A percentile compares a stretch with the other conserved stretches of the same genome.
These are phyloP conservation scores for Mystacornis crossleyi DNA, from an alignment of 2,113 vertebrate species.

Conservation along the genomic window DNA sequence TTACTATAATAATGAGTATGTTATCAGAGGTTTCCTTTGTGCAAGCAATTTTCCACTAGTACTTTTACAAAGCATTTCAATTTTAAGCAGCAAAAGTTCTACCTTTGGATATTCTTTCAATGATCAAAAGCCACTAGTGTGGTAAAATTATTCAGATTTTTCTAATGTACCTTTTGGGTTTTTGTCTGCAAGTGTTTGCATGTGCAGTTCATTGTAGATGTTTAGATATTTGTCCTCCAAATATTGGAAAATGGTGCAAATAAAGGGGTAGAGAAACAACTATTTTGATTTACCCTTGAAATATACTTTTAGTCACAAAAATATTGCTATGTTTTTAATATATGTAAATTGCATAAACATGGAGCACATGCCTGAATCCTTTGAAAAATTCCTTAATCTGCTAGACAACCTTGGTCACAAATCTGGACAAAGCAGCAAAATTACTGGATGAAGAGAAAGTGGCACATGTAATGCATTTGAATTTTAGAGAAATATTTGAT, in stretches of 20 bases:
- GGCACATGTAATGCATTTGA: neutral
- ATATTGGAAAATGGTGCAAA: neutral
- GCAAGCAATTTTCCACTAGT: neutral
- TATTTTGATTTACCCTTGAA: neutral
- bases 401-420: accelerated
- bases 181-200: neutral
- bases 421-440: neutral
- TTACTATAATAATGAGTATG: neutral
- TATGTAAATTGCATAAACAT: neutral
- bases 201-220: neutral
- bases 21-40: neutral
- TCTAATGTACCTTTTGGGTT: neutral
- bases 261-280: neutral
- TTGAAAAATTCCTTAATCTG: neutral
- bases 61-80: neutral
- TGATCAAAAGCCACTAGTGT: neutral
- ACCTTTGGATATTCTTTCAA: neutral
- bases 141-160: neutral
- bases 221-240: neutral
- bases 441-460: neutral
- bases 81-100: neutral
- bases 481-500: constrained; percentile 31
- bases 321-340: neutral
- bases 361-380: neutral
- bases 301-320: neutral